Base-by-base conservation (phyloP, 1,140 invertebrate species). In the Telenomus remus region DNA sequence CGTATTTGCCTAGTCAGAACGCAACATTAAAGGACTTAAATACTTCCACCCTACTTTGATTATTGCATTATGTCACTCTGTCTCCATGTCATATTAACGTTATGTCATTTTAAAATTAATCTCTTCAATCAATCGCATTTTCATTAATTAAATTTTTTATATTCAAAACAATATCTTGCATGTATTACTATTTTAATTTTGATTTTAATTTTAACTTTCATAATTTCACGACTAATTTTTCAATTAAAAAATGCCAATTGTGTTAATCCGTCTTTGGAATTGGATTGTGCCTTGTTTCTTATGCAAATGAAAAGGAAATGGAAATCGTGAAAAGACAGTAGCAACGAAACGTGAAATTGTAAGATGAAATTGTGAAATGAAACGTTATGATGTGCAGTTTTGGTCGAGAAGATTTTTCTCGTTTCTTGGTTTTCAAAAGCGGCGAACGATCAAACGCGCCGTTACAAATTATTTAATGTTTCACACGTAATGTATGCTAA, bases 1-100 rank as follows among this genome's bases (percentile, higher is more conserved):
- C 81, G 73, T 76, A 50, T 71, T 77, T 59, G 53, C 57, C 37
- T 33, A 47, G 43, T 34, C 56, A 56, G 46, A 63, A 68, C 39
- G 64, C 59, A 51, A 74, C 71, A 74, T 74, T 74, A 68, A 68
- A 66, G 56, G 48, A 75, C 44, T 75, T 75, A 75, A 75, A 16
- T 64, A 53, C 50, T 63, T 43, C 11, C 53, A 68, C 34, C 13
- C 13, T 55, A 55, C 16, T 8, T 53, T 19, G 54, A 10, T 13
- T 33, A 49, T 49, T 55, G 3, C 14, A 61, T 66, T 66, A 59
- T 65, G 61, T 66, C 63, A 74, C 33, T 43, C 5, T 19, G 63
- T 15, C 16, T 27, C 15, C 15, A 19, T 65, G 16, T 64, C 35
- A 39, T 34, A 42, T 64, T 64, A n/a, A 51, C 37, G 34, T 46